Evolutionary conservation across 2,113 vertebrate genomes (phyloP).

Genomic region (Coreoperca whiteheadi): DNA sequence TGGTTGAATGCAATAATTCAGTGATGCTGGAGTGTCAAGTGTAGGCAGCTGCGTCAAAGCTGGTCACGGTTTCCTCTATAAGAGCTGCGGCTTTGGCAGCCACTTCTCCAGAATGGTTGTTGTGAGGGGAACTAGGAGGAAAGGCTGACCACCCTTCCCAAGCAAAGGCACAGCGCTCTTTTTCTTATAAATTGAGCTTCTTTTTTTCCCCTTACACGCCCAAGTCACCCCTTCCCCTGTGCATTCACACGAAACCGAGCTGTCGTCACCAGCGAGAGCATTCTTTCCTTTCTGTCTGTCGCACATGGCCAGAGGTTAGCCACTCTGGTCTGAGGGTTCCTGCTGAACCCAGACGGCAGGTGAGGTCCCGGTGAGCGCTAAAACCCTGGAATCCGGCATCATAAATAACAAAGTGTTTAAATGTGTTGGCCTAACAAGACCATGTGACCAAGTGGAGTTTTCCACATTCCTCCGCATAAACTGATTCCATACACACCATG

Average conservation of each 20-base stretch:
- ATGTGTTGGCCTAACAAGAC: constrained; percentile 62
- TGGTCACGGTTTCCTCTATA: constrained; percentile 69
- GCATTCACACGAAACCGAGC: constrained; percentile 50
- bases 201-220: not conserved
- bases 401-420: constrained; percentile 72
- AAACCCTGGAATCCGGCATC: constrained; percentile 69
- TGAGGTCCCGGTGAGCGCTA: constrained; percentile 55
- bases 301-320: constrained; percentile 33
- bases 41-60: constrained; percentile 71
- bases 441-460: constrained; percentile 63
- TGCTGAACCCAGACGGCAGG: constrained; percentile 66
- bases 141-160: constrained; percentile 49
- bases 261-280: constrained; percentile 45
- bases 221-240: not conserved
- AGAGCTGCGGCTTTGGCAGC: constrained; percentile 72
- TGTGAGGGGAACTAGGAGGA: constrained; percentile 52
- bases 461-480: constrained; percentile 67
- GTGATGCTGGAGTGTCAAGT: constrained; percentile 59
- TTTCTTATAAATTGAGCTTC: constrained; percentile 34
- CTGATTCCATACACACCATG: constrained; percentile 60
- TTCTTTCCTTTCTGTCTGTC: constrained; percentile 21
- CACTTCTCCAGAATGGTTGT: constrained; percentile 41
- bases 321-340: constrained; percentile 49
- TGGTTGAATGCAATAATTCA: constrained; percentile 15
- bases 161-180: constrained; percentile 46